Percentiles rank a stretch among this genome's conserved stretches.
These are phyloP conservation scores for Zingel zingel DNA, from an alignment of 2,113 vertebrate species.

Conservation along the genomic window DNA sequence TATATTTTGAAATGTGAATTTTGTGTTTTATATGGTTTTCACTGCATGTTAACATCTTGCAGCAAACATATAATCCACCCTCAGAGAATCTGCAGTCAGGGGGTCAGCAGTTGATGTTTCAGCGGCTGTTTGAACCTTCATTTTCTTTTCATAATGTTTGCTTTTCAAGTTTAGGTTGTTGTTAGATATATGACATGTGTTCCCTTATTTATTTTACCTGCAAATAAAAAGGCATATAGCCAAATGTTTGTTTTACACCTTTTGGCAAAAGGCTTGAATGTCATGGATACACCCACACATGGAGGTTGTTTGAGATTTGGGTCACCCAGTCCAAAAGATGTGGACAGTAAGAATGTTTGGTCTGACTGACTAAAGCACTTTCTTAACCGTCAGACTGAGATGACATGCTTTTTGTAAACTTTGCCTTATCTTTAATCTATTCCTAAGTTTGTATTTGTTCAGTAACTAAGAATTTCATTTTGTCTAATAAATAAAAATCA, in stretches of 20 bases:
- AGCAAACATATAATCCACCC: conserved; percentile 15
- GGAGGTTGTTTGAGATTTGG: conserved; percentile 48
- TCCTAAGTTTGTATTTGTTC: conserved; percentile 69
- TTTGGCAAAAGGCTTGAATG: conserved; percentile 64
- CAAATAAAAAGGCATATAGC: conserved; percentile 52
- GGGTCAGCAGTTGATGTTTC: conserved; percentile 30
- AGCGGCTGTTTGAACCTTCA: conserved; percentile 44
- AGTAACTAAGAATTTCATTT: conserved; percentile 57
- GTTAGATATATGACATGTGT: conserved; percentile 17
- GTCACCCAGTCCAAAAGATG: conserved; percentile 43
- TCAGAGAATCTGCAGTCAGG: not conserved
- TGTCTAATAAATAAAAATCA: conserved; percentile 56
- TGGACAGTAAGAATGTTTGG: conserved; percentile 75
- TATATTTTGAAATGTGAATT: conserved; percentile 49
- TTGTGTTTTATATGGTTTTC: conserved; percentile 49
- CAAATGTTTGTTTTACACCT: conserved; percentile 61
- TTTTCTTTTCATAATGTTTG: conserved; percentile 48
- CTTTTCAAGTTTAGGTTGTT: conserved; percentile 38
- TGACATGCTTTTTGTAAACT: conserved; percentile 74
- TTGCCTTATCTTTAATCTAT: conserved; percentile 82
- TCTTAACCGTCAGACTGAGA: conserved; percentile 71
- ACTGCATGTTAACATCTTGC: conserved; percentile 33
- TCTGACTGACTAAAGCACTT: conserved; percentile 77
- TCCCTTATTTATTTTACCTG: conserved; percentile 58
- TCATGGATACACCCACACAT: conserved; percentile 39